Base-by-base conservation (phyloP, 2,113 vertebrate genomes). In the Oceanodroma tethys region DNA sequence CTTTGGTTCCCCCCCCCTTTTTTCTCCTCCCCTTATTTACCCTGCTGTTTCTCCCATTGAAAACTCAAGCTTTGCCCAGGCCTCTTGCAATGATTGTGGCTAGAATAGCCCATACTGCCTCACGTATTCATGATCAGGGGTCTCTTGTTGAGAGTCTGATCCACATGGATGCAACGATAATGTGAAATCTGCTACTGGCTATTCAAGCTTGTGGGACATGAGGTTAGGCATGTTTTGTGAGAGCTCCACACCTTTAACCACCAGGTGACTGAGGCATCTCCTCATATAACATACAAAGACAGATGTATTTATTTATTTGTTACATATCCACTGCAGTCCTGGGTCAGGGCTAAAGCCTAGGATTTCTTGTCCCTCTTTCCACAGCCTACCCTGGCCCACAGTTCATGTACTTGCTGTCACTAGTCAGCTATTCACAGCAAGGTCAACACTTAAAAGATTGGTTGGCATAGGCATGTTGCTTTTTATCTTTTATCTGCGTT, bases 1-100 rank as follows among this genome's bases (percentile, higher is more conserved):
- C 56, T 72, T 36, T 38, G 5, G 16, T 3, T 21, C 0, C 3
- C 1, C 1, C 2, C 2, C 16, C 1, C 14, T 17, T 56, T 56
- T 80, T 81, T n/a, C 27, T 78, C 10, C 9, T 53, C 14, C 10
- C 20, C 10, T 3, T 32, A 11, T 79, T 58, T 25, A 43, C 9
- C 47, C 27, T 86, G n/a, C 68, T 65, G 13, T 80, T 88, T 85
- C 38, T 67, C 7, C 19, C 27, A n/a, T 17, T 71, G 73, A 81
- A 59, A 81, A 76, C 45, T 48, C 52, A 70, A 38, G n/a, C 22
- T 40, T 65, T 38, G 22, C 32, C 32, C 36, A 58, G 68, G 26
- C 34, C 21, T 85, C 19, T 71, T 87, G n/a, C 22, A 67, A 2
- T 3, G 42, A 30, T 50, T 67, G 32, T 42, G 15, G 36, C 81